Percentiles rank a stretch among this genome's conserved stretches.
Evolutionary conservation across 2,888 invertebrate species (phyloP).

Genomic region (Pseudoips prasinana): DNA sequence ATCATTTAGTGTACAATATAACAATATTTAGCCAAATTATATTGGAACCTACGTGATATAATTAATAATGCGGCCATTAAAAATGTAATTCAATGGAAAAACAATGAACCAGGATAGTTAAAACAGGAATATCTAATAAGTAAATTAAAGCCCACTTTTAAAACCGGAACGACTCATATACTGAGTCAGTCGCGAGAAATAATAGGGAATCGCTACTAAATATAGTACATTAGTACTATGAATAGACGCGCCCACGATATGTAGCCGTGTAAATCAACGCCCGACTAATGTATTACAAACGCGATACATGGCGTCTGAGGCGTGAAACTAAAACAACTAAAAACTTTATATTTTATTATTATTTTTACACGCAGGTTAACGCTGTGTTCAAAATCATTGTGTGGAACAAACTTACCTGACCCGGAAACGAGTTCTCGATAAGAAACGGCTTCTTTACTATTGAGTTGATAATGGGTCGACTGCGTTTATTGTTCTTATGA

Average conservation of each 20-base stretch:
- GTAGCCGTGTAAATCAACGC: conserved; percentile 75
- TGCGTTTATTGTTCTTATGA: conserved; percentile 20
- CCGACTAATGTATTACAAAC: conserved; percentile 73
- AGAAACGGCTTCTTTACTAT: conserved; percentile 36
- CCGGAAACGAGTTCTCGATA: conserved; percentile 49
- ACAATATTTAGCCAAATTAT: too few species aligned
- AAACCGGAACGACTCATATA: conserved; percentile 62
- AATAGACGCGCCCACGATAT: conserved; percentile 76
- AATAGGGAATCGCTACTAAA: conserved; percentile 78
- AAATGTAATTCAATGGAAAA: too few species aligned
- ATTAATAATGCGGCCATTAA: too few species aligned
- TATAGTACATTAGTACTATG: conserved; percentile 78
- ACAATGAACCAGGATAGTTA: too few species aligned
- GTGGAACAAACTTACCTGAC: conserved; percentile 49
- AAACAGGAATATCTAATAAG: too few species aligned
- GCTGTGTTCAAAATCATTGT: conserved; percentile 39
- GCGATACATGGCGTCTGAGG: conserved; percentile 54
- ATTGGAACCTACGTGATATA: too few species aligned
- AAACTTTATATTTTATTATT: conserved; percentile 38
- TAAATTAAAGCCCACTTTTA: conserved; percentile 39
- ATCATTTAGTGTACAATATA: too few species aligned
- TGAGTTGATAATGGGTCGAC: conserved; percentile 34
- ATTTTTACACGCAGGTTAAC: conserved; percentile 36
- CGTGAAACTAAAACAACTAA: conserved; percentile 46
- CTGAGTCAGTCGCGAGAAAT: conserved; percentile 72